Conservation (phyloP, 2,797 vertebrate genomes). For the Pelobates cultripes region DNA sequence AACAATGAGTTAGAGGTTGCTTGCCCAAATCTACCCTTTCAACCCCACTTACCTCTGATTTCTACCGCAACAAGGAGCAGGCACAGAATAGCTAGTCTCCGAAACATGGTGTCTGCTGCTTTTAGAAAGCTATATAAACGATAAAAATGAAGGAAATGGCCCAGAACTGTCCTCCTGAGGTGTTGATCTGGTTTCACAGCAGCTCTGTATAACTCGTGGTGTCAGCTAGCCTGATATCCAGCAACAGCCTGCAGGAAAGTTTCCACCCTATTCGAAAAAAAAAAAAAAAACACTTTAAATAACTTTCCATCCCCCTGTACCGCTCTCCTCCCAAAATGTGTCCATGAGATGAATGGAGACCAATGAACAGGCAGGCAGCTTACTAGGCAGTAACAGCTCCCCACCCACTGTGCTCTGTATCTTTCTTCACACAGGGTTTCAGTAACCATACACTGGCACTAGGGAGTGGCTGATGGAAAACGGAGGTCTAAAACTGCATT, state of each 20-base stretch:
- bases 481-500: neutral
- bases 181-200: neutral
- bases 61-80: constrained; percentile 2
- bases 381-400: neutral
- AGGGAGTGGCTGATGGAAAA: constrained; percentile 5
- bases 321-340: constrained; percentile 29
- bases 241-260: constrained; percentile 20
- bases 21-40: too few relatives aligned
- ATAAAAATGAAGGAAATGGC: neutral
- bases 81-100: constrained; percentile 8
- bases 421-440: neutral
- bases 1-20: too few relatives aligned
- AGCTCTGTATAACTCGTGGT: neutral
- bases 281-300: constrained; percentile 6
- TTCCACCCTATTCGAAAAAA: constrained; percentile 24
- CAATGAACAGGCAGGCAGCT: constrained; percentile 2
- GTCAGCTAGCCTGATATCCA: neutral
- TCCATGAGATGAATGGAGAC: neutral
- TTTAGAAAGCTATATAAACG: neutral
- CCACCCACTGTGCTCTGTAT: neutral
- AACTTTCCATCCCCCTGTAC: constrained; percentile 39
- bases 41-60: constrained; percentile 29
- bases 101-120: neutral
- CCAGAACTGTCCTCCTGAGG: neutral
- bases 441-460: constrained; percentile 30